Base-by-base conservation (phyloP, 2,113 vertebrate genomes). In the Pterocles burchelli region DNA sequence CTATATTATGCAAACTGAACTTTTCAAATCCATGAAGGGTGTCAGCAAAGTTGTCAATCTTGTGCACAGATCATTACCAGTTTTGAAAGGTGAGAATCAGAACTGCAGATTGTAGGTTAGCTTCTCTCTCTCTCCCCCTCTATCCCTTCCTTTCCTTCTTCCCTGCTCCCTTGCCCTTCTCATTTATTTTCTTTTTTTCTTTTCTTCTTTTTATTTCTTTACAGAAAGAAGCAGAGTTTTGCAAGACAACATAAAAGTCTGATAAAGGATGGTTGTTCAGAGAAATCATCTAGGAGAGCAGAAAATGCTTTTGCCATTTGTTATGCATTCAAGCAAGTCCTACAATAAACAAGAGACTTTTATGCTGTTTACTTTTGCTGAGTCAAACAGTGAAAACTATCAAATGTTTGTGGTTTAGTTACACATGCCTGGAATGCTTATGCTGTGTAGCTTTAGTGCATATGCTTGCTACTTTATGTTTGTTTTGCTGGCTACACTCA, bases 1-100 rank as follows among this genome's bases (percentile, higher is more conserved):
- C 62, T 92, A 12, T 74, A 75, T 88, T 92, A 95, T 58, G 65
- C 83, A 94, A 82, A 90, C 83, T 78, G 95, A 96, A 93, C 79
- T 95, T 95, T 90, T 92, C 90, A 93, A 94, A 88, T 79, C 58
- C 22, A n/a, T 54, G 68, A 90, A 89, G 65, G 76, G 66, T 94
- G 92, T 89, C 83, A 89, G 79, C 72, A 88, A 83, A 86, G 61
- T 45, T 93, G 79, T 93, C 88, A 90, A 49, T 85, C 68, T 84
- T 72, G 41, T 85, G 51, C 52, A 59, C 0, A 29, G 76, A 89
- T 96, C 90, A 89, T 88, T 90, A 84, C 52, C 57, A 24, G n/a
- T 84, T 96, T 75, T 89, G 80, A 94, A 93, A 91, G 68, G 73
- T 78, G 73, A 93, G 59, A 81, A 21, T 89, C n/a, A 68, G 61